Percentiles rank a stretch among this genome's conserved stretches.
Evolutionary conservation across 2,113 vertebrate species (phyloP).

Genomic region (Hydrolagus affinis): DNA sequence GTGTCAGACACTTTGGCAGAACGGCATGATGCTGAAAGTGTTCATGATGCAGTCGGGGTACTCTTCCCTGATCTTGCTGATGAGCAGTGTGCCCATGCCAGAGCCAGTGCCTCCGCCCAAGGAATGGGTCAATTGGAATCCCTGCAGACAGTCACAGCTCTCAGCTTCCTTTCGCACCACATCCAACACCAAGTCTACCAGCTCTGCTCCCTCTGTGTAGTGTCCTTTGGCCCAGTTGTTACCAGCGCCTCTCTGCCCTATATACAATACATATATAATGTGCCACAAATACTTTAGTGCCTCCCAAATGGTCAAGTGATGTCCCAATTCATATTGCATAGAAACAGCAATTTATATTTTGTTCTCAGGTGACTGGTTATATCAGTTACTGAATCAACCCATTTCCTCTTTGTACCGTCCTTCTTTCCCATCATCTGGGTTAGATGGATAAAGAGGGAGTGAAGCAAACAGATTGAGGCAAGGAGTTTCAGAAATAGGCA

Average conservation of each 20-base stretch:
- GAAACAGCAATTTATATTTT: too few species aligned
- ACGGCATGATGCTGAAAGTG: conserved; percentile 69
- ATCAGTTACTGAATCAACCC: too few species aligned
- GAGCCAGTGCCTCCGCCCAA: conserved; percentile 63
- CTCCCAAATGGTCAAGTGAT: too few species aligned
- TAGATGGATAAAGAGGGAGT: too few species aligned
- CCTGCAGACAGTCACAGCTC: conserved; percentile 66
- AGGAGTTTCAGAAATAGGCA: too few species aligned
- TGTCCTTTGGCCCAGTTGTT: conserved; percentile 73
- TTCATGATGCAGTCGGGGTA: conserved; percentile 72
- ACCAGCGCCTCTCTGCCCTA: conserved; percentile 67
- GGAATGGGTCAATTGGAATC: conserved; percentile 69
- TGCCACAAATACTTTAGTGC: neutral
- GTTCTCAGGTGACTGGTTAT: too few species aligned
- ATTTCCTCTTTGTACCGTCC: too few species aligned
- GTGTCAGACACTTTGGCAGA: conserved; percentile 68
- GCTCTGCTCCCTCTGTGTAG: conserved; percentile 67
- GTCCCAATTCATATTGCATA: too few species aligned
- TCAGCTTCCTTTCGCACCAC: conserved; percentile 67
- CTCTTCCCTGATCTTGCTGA: conserved; percentile 69
- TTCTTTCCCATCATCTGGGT: too few species aligned
- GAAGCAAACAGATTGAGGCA: too few species aligned
- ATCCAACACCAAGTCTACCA: conserved; percentile 65
- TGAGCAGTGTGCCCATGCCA: conserved; percentile 66
- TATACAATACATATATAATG: neutral